A percentile compares a stretch with the other conserved stretches of the same genome.
Evolutionary conservation across 1,140 invertebrate genomes (phyloP).

Genomic region (Elymnias hypermnestra): DNA sequence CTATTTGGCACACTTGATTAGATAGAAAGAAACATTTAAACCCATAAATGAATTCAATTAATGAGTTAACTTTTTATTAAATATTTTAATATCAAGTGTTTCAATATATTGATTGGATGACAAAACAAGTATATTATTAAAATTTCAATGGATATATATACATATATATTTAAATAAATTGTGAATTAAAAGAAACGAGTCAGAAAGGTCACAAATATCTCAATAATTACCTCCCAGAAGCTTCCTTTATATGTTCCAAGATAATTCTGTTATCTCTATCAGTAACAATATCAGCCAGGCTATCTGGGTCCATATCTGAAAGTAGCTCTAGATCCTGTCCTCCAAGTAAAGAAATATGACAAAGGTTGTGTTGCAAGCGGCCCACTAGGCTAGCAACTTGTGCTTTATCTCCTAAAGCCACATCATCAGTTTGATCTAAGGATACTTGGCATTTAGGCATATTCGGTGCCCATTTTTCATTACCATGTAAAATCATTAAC

Average conservation of each 20-base stretch:
- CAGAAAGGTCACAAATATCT: too few species aligned
- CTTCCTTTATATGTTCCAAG: conserved; percentile 88
- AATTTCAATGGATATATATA: too few species aligned
- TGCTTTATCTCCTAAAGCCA: conserved; percentile 73
- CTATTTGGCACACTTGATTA: too few species aligned
- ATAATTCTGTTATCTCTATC: conserved; percentile 86
- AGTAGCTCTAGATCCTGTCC: conserved; percentile 87
- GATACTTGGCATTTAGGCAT: conserved; percentile 77
- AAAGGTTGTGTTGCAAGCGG: conserved; percentile 85
- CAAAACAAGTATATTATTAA: too few species aligned
- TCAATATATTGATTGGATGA: too few species aligned
- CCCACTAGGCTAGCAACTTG: conserved; percentile 81
- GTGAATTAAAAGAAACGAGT: too few species aligned
- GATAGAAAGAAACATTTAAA: too few species aligned
- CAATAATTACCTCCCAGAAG: conserved; percentile 85
- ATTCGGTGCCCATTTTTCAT: conserved; percentile 83
- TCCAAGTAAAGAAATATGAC: conserved; percentile 87
- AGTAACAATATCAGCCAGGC: conserved; percentile 85
- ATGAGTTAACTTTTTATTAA: too few species aligned
- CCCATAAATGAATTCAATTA: too few species aligned
- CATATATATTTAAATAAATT: too few species aligned
- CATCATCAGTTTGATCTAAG: conserved; percentile 83
- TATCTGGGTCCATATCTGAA: conserved; percentile 91
- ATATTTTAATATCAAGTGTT: too few species aligned
- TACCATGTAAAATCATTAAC: conserved; percentile 85